Evolutionary conservation across 2,113 vertebrate genomes (phyloP).

Genomic region (Columbina picui): DNA sequence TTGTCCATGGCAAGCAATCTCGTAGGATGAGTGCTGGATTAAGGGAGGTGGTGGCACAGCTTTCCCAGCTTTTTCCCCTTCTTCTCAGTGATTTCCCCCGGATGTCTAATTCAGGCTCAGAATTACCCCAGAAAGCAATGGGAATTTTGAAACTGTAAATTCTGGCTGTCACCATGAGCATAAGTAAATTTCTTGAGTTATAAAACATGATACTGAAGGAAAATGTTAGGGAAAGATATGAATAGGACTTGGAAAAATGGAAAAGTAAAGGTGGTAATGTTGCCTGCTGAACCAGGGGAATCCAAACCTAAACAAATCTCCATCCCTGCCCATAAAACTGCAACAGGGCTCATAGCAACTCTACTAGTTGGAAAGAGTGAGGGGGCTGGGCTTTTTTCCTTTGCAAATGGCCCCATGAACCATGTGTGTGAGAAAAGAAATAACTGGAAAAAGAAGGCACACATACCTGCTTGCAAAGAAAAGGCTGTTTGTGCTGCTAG

Average conservation of each 20-base stretch:
- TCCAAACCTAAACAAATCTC: neutral
- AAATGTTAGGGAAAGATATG: neutral
- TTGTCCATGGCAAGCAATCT: neutral
- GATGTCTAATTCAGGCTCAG: neutral
- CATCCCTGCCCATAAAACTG: neutral
- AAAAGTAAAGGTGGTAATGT: neutral
- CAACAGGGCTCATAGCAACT: neutral
- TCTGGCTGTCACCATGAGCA: neutral
- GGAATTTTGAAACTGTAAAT: neutral
- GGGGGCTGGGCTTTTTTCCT: neutral
- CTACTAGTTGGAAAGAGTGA: neutral
- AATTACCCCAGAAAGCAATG: neutral
- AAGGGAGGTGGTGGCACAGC: neutral
- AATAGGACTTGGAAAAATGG: neutral
- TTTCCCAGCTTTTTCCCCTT: neutral
- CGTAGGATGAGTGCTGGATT: neutral
- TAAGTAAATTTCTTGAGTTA: neutral
- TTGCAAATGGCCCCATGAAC: neutral
- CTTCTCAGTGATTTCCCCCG: neutral
- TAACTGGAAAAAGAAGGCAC: constrained; percentile 32
- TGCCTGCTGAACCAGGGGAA: neutral
- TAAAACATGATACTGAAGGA: neutral
- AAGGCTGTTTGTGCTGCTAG: constrained; percentile 56
- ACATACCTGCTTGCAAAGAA: constrained; percentile 59
- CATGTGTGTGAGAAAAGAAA: neutral